Percentiles rank a stretch among this genome's conserved stretches.
Evolutionary conservation across 2,113 vertebrate genomes (phyloP).

Genomic region (Lampris megalopsis): DNA sequence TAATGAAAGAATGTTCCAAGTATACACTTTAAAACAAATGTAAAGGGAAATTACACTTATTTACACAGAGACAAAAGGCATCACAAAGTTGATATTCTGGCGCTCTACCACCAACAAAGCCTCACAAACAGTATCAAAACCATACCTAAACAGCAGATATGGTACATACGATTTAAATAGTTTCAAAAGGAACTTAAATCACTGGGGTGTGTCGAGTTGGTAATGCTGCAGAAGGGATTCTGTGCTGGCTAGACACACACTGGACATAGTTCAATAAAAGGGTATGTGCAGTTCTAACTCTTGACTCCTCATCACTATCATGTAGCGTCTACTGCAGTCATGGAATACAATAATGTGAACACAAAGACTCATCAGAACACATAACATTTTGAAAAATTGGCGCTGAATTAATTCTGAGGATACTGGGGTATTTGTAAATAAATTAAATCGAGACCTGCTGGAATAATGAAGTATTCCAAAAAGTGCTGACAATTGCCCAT

Average conservation of each 20-base stretch:
- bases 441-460: no score
- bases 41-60: slow-evolving; percentile 58
- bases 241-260: neutral
- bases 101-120: neutral
- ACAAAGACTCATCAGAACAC: neutral
- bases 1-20: slow-evolving; percentile 58
- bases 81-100: slow-evolving; percentile 1
- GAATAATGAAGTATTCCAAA: no score
- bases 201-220: neutral
- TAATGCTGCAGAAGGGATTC: neutral
- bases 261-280: neutral
- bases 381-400: no score
- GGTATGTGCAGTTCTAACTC: neutral
- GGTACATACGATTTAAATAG: neutral
- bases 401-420: no score
- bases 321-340: neutral
- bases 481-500: no score
- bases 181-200: neutral
- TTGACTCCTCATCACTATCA: neutral
- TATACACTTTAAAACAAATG: slow-evolving; percentile 32
- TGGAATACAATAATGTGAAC: slow-evolving; percentile 1
- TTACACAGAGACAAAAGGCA: slow-evolving; percentile 49
- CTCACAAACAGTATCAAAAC: slow-evolving; percentile 17
- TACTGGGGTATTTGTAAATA: no score
- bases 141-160: slow-evolving; percentile 12